A percentile compares a stretch with the other conserved stretches of the same genome.
Evolutionary conservation across 2,797 vertebrate genomes (phyloP).

Genomic region (Aeoliscus strigatus): DNA sequence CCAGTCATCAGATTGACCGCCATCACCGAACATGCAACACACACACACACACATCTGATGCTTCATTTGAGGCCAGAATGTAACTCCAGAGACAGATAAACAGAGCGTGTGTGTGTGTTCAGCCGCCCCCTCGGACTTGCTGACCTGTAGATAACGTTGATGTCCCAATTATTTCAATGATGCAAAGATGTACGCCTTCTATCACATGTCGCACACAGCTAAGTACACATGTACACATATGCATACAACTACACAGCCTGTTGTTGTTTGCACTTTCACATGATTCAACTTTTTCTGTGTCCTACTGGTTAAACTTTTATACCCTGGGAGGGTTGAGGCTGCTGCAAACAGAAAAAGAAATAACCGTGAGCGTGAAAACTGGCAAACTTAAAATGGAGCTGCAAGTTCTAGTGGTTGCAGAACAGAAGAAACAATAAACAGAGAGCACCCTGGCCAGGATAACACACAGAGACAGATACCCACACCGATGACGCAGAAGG

Average conservation of each 20-base stretch:
- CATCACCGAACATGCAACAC: conserved; percentile 3
- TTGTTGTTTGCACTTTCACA: no score
- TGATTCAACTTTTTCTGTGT: no score
- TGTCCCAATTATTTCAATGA: conserved; percentile 33
- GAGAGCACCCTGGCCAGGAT: not conserved
- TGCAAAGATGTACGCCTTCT: conserved; percentile 4
- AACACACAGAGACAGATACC: not conserved
- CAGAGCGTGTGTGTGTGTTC: conserved; percentile 4
- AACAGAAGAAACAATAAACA: not conserved
- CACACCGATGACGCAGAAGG: conserved; percentile 20
- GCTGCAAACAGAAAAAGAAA: no score
- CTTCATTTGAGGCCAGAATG: conserved; percentile 22
- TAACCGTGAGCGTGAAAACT: no score
- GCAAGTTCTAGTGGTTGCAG: not conserved
- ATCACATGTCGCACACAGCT: conserved; percentile 27
- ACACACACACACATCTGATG: conserved; percentile 18
- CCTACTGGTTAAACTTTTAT: no score
- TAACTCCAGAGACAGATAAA: conserved; percentile 4
- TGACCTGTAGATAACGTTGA: conserved; percentile 56
- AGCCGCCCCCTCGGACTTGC: conserved; percentile 18
- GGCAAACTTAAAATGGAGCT: not conserved
- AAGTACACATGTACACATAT: conserved; percentile 6
- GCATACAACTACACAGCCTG: no score
- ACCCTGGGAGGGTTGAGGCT: no score
- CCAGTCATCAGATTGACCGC: conserved; percentile 2